phyloP scores from a whole-genome alignment of 1,140 invertebrate species.

The Tribolium madens region DNA sequence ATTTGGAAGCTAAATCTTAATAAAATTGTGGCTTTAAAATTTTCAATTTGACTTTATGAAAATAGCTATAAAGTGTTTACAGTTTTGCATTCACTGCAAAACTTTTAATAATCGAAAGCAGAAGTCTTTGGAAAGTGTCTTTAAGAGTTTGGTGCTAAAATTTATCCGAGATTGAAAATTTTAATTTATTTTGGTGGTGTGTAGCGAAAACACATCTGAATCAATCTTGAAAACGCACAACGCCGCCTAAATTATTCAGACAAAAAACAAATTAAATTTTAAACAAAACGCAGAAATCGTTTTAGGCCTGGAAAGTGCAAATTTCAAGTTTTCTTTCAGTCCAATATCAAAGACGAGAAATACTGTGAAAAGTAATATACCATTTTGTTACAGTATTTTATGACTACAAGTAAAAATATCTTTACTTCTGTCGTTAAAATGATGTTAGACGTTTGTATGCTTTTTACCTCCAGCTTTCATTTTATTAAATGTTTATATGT shows the following conservation, averaged over 20 bases:
- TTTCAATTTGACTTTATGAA: not conserved
- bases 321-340: constrained; percentile 9
- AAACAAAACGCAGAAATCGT: constrained; percentile 13
- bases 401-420: not conserved
- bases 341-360: not conserved
- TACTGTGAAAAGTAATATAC: constrained; percentile 1
- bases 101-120: not conserved
- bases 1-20: not conserved
- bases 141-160: not conserved
- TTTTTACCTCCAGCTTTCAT: not conserved
- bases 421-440: constrained; percentile 14
- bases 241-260: constrained; percentile 18
- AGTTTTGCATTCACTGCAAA: not conserved
- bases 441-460: constrained; percentile 7
- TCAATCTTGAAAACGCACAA: not conserved
- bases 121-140: not conserved
- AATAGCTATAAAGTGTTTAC: not conserved
- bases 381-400: constrained; percentile 1
- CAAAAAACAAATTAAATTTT: constrained; percentile 12
- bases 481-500: constrained; percentile 16
- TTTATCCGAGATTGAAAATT: not conserved
- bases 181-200: not conserved
- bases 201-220: not conserved
- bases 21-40: not conserved
- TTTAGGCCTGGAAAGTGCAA: constrained; percentile 8